A percentile compares a stretch with the other conserved stretches of the same genome.
phyloP scores from a whole-genome alignment of 92 coral and sea anemone genomes.

The Zoanthus solanderi region DNA sequence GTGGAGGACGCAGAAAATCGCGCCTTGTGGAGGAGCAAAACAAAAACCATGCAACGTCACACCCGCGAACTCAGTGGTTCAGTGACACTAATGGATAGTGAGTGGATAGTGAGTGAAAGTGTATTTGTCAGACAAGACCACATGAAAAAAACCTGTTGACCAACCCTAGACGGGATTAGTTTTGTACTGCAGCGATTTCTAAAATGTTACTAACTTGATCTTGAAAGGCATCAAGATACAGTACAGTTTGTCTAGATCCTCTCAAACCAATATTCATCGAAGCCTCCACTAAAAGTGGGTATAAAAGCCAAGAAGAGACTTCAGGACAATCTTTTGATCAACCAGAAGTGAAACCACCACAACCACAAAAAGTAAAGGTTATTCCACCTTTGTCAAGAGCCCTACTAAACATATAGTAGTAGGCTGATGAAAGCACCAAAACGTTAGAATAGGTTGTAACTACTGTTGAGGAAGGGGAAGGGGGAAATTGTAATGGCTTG shows the following conservation, averaged over 20 bases:
- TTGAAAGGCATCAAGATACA: background rate
- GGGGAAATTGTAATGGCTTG: too few species aligned
- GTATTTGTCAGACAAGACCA: background rate
- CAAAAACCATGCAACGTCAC: too few species aligned
- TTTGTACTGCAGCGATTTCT: background rate
- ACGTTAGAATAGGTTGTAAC: background rate
- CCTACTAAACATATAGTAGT: background rate
- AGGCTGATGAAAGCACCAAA: background rate
- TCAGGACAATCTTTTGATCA: background rate
- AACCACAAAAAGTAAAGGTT: background rate
- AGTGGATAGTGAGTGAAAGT: too few species aligned
- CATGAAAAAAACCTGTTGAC: background rate
- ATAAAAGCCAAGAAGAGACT: background rate
- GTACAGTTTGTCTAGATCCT: background rate
- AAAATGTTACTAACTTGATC: background rate
- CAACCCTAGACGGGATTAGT: background rate
- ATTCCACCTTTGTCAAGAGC: background rate
- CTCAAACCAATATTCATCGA: background rate
- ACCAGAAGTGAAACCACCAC: background rate
- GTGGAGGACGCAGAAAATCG: too few species aligned
- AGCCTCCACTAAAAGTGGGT: background rate
- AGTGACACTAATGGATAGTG: too few species aligned
- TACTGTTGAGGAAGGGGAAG: background rate
- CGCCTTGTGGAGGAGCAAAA: too few species aligned
- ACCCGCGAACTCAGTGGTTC: too few species aligned